Evolutionary conservation across 2,113 vertebrate genomes (phyloP).

Genomic region (Ameiurus melas): DNA sequence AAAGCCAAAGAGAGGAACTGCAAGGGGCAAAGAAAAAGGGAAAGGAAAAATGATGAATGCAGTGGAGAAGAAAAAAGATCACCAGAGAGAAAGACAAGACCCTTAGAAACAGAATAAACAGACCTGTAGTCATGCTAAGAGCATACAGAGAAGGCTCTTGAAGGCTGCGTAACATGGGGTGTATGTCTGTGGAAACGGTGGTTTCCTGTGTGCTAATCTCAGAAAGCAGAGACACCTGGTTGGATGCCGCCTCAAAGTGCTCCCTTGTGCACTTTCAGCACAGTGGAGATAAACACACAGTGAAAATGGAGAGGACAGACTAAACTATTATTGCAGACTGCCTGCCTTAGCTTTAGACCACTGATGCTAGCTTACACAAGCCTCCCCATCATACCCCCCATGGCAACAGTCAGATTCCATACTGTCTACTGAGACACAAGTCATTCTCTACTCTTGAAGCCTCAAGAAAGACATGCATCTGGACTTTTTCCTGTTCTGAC

Average conservation of each 20-base stretch:
- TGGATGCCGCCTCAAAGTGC: neutral
- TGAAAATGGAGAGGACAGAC: neutral
- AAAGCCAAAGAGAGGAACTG: conserved; percentile 48
- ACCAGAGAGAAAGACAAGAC: conserved; percentile 18
- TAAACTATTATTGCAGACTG: conserved; percentile 1
- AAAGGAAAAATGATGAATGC: neutral
- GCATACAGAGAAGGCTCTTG: neutral
- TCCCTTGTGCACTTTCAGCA: conserved; percentile 4
- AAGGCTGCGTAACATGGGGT: neutral
- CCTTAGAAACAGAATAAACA: conserved; percentile 35
- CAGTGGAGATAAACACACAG: neutral
- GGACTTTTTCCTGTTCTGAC: neutral
- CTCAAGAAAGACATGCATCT: neutral
- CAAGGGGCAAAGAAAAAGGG: conserved; percentile 26
- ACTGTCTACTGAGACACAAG: neutral
- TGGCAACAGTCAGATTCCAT: neutral
- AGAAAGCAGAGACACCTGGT: neutral
- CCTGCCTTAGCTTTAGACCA: neutral
- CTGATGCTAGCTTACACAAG: conserved; percentile 1
- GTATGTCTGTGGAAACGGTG: neutral
- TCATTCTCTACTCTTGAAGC: neutral
- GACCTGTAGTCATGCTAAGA: neutral
- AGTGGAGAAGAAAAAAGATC: conserved; percentile 5
- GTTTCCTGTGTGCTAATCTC: neutral
- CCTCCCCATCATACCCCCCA: neutral